Base-by-base conservation (phyloP, 2,888 invertebrate genomes). In the Notodonta ziczac region DNA sequence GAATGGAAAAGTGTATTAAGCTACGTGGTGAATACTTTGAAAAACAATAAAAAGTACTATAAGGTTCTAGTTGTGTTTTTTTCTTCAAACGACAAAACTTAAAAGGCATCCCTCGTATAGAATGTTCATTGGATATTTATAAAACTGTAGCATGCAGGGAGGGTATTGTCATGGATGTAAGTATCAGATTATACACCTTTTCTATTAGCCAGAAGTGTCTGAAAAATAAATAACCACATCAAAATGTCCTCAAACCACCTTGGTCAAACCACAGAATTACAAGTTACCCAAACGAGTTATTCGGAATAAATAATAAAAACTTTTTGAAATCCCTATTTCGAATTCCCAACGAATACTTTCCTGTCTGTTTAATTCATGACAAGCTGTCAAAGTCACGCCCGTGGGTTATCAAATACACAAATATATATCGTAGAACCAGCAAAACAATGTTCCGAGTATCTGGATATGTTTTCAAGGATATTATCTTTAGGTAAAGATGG, bases 311-410 rank as follows among this genome's bases (percentile, higher is more conserved):
- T 39, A 39, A 54, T 54, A 35, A 54, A 54, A 54, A n/a, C 60
- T 65, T 65, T 55, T 68, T 59, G 40, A 51, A 24, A 60, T 59
- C 42, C 44, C 59, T 56, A 54, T 71, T 76, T 74, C 62, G 58
- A 76, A 74, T 72, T 68, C 76, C 48, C 70, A 74, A 74, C 72
- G 70, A 64, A 63, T 46, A 40, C 48, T 63, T 50, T 16, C 9
- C 54, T 39, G 54, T 54, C 39, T 14, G 24, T n/a, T 8, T 1
- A 9, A 5, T 13, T 24, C 44, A 44, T 24, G 40, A 14, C 44
- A 44, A 53, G 51, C 58, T 57, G 64, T 69, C 70, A 64, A 63
- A 52, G 32, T 62, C 61, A 59, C 42, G 42, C 46, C 14, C 6
- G 65, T 66, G 65, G 63, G 64, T 46, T 24, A 67, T 76, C 72